phyloP scores from a whole-genome alignment of 2,113 vertebrate species.

The Phylloscopus trochilus region DNA sequence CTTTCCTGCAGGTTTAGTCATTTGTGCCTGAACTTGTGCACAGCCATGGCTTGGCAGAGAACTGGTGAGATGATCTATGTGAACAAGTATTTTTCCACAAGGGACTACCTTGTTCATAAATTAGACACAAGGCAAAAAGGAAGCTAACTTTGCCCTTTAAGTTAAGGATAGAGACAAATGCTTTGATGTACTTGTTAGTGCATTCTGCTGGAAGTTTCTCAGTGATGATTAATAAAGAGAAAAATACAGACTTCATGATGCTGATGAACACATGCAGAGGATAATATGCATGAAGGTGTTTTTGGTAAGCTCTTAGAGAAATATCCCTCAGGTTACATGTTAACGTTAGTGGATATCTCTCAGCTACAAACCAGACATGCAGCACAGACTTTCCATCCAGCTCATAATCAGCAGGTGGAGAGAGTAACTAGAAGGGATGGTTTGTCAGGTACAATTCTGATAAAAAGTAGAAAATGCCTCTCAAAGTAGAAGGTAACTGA shows the following conservation, averaged over 20 bases:
- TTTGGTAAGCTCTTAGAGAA: not conserved
- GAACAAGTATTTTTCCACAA: not conserved
- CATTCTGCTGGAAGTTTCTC: not conserved
- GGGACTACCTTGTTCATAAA: not conserved
- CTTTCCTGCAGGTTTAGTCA: not conserved
- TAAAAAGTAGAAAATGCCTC: not conserved
- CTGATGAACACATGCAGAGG: not conserved
- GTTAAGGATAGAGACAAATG: not conserved
- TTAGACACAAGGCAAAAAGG: not conserved
- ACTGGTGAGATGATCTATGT: not conserved
- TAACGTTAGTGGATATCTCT: not conserved
- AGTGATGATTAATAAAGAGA: not conserved
- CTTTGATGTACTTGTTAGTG: not conserved
- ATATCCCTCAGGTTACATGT: not conserved
- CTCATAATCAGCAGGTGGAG: not conserved
- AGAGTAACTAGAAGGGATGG: not conserved
- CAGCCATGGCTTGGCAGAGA: not conserved
- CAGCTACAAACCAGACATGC: not conserved
- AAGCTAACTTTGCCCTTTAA: not conserved
- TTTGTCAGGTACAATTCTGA: not conserved
- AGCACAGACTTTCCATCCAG: not conserved
- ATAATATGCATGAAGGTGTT: not conserved
- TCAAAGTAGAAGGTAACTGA: not conserved
- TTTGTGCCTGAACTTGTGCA: fast-evolving
- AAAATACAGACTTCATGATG: not conserved